Evolutionary conservation across 2,113 vertebrate genomes (phyloP), one percentile per base, ranked within the genome.

Genomic region (Rhegmatorhina hoffmannsi): DNA sequence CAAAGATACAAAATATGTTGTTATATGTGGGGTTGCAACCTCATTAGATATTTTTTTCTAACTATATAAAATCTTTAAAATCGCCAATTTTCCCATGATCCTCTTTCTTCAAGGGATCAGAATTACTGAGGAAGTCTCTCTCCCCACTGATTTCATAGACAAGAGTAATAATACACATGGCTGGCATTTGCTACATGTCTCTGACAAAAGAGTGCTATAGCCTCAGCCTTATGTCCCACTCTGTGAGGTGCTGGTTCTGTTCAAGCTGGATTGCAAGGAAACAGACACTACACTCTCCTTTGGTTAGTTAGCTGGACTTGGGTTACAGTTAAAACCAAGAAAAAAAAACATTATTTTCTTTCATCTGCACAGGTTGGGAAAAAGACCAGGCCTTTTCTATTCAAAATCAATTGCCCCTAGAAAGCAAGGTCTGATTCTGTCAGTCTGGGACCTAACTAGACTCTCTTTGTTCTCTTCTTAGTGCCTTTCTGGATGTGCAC

Each of bases 331-430:
- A 76, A 87, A 90, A 53, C 1, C 4, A 43, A 82, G n/a, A 28
- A 81, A 56, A 16, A 70, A 90, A 52, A 5, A 13, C 23, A 72
- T 1, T 55, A 60, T 83, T 89, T 87, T 17, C 13, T 89, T 91
- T 52, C 63, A 10, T 70, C 56, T 86, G 16, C 43, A 55, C 55
- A 75, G 5, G n/a, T 38, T 87, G 31, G 25, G 64, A 81, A 84
- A 63, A 50, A 63, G 33, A 87, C 7, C 21, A 73, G 25, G 17
- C 6, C 9, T 84, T 74, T 92, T 92, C 69, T 75, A 20, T 89
- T 70, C 66, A 68, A 75, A 92, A 95, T 94, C 81, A 89, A 59
- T 84, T 74, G 26, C 23, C 44, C 34, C 60, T 92, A 64, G 47
- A 94, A 92, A 89, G 43, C 15, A 87, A 75, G 21, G 11, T 50